Percentiles rank a stretch among this genome's conserved stretches.
Conservation (phyloP, 2,888 invertebrate genomes). For the Malthinus seriepunctatus region DNA sequence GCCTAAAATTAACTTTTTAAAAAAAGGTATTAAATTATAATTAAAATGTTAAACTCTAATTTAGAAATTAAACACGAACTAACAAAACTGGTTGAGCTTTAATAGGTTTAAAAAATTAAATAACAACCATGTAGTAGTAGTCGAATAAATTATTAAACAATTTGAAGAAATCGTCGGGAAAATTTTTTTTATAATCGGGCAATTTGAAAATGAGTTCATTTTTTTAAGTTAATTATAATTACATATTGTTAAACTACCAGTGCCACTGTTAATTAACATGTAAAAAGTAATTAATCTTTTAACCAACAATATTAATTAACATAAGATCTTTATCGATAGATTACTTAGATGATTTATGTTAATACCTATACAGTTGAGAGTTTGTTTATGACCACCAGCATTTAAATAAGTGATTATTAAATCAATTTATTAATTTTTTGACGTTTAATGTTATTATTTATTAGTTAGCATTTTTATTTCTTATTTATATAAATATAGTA, state of each 20-base stretch:
- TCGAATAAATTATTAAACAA: slow-evolving; percentile 3
- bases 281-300: slow-evolving; percentile 33
- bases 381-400: slow-evolving; percentile 19
- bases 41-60: slow-evolving; percentile 6
- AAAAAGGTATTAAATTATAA: neutral
- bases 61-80: slow-evolving; percentile 8
- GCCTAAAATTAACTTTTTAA: neutral
- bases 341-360: slow-evolving; percentile 35
- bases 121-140: slow-evolving; percentile 1
- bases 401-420: slow-evolving; percentile 18
- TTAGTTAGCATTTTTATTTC: too few species aligned
- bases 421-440: slow-evolving; percentile 19
- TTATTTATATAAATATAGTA: too few species aligned
- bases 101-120: slow-evolving; percentile 4
- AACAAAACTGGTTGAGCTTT: slow-evolving; percentile 4
- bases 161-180: neutral
- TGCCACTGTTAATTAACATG: slow-evolving; percentile 28
- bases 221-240: neutral
- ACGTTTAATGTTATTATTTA: slow-evolving; percentile 16
- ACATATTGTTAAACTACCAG: slow-evolving; percentile 3
- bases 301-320: slow-evolving; percentile 31
- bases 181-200: neutral
- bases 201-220: too few species aligned
- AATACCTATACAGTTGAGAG: neutral
- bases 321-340: slow-evolving; percentile 35